These are phyloP conservation scores for Diorhabda sublineata DNA, from an alignment of 1,140 invertebrate genomes.

Conservation along the genomic window DNA sequence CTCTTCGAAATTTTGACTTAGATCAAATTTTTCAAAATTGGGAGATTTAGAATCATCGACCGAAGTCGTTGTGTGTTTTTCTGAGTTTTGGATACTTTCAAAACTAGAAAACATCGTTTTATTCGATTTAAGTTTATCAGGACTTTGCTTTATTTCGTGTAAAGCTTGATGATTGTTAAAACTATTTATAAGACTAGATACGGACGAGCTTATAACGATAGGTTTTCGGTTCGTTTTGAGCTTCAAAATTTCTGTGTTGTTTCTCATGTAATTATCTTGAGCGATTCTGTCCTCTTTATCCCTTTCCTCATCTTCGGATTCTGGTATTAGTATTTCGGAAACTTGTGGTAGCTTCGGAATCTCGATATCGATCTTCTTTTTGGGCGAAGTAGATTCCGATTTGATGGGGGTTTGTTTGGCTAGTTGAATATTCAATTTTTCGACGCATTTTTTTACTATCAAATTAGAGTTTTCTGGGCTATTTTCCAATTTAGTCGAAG, in stretches of 20 bases:
- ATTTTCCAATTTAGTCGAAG: constrained; percentile 4
- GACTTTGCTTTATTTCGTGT: constrained; percentile 40
- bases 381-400: constrained; percentile 34
- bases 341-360: constrained; percentile 60
- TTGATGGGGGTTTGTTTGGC: constrained; percentile 37
- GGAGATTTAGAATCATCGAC: constrained; percentile 29
- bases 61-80: constrained; percentile 39
- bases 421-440: constrained; percentile 41
- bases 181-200: constrained; percentile 57
- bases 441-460: constrained; percentile 38
- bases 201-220: constrained; percentile 54
- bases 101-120: constrained; percentile 43
- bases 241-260: constrained; percentile 44
- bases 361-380: constrained; percentile 53
- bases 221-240: constrained; percentile 29
- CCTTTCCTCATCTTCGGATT: constrained; percentile 52
- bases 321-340: constrained; percentile 59
- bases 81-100: constrained; percentile 45
- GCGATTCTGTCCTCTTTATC: constrained; percentile 38
- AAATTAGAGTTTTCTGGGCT: constrained; percentile 25
- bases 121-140: constrained; percentile 27
- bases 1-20: constrained; percentile 74
- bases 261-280: constrained; percentile 46
- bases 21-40: constrained; percentile 55
- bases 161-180: constrained; percentile 51